phyloP scores from a whole-genome alignment of 2,888 invertebrate genomes.

The Synanthedon formicaeformis region DNA sequence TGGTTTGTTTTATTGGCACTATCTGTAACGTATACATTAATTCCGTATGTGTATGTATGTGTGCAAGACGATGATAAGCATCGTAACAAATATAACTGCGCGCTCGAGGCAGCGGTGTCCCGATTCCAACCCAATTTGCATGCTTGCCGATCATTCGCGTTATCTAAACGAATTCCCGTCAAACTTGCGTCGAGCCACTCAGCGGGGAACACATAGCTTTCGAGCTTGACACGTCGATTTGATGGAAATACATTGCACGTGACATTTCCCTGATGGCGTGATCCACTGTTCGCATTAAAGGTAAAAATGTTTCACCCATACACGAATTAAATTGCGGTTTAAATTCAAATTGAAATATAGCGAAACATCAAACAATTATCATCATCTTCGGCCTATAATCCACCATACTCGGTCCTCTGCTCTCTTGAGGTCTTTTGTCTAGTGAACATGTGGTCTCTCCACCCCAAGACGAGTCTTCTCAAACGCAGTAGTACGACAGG shows the following conservation, averaged over 20 bases:
- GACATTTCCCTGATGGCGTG: slow-evolving; percentile 2
- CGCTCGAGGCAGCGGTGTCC: slow-evolving; percentile 3
- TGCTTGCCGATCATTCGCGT: slow-evolving; percentile 15
- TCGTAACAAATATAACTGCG: not conserved
- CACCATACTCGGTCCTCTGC: no score
- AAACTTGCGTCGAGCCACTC: slow-evolving; percentile 2
- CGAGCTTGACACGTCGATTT: slow-evolving; percentile 4
- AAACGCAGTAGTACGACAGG: no score
- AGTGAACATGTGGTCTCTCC: no score
- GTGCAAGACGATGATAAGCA: not conserved
- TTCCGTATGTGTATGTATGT: not conserved
- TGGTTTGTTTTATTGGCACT: no score
- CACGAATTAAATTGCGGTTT: not conserved
- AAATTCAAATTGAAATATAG: not conserved
- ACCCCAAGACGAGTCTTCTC: no score
- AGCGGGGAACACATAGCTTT: not conserved
- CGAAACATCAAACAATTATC: not conserved
- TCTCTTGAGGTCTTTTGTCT: no score
- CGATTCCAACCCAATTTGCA: slow-evolving; percentile 13
- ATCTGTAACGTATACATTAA: no score
- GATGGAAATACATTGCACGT: slow-evolving; percentile 5
- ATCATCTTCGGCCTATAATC: no score
- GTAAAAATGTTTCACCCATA: not conserved
- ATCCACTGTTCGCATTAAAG: not conserved
- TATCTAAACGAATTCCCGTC: slow-evolving; percentile 14